Evolutionary conservation across 2,797 vertebrate species (phyloP).

Genomic region (Gallirallus australis): DNA sequence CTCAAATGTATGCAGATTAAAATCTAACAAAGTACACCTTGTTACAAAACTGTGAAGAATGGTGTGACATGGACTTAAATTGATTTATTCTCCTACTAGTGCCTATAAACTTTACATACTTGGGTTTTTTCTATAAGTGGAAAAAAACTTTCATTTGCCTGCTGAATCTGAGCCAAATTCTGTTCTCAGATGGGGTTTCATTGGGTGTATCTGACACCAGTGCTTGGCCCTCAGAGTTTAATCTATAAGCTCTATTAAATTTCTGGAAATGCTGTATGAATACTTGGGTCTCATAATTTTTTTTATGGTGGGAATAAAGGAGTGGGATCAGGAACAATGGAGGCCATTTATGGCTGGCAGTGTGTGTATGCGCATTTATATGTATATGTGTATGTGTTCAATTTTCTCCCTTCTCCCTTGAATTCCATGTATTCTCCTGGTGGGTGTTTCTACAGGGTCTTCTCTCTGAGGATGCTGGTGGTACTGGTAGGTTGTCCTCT

Average conservation of each 20-base stretch:
- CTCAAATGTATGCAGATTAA: constrained; percentile 86
- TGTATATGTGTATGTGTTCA: background rate
- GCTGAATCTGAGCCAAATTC: constrained; percentile 61
- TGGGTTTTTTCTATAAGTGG: constrained; percentile 70
- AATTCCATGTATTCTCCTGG: background rate
- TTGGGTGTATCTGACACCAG: constrained; percentile 53
- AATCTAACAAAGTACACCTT: constrained; percentile 86
- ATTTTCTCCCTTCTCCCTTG: background rate
- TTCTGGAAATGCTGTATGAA: constrained; percentile 47
- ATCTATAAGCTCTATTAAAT: constrained; percentile 64
- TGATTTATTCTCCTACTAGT: constrained; percentile 79
- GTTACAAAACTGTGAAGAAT: constrained; percentile 84
- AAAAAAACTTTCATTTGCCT: constrained; percentile 59
- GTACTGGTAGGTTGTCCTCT: background rate
- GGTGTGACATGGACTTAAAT: constrained; percentile 78
- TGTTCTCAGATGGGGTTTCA: constrained; percentile 54
- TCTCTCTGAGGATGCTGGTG: background rate
- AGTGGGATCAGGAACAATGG: constrained; percentile 19
- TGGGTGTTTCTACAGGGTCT: background rate
- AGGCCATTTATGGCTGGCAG: background rate
- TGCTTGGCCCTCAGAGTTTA: constrained; percentile 58
- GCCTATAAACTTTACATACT: constrained; percentile 75
- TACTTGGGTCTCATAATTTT: constrained; percentile 61
- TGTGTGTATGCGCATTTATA: rapidly evolving
- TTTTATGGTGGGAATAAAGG: constrained; percentile 64